Conservation (phyloP, 2,888 invertebrate species). For the Timema podura region DNA sequence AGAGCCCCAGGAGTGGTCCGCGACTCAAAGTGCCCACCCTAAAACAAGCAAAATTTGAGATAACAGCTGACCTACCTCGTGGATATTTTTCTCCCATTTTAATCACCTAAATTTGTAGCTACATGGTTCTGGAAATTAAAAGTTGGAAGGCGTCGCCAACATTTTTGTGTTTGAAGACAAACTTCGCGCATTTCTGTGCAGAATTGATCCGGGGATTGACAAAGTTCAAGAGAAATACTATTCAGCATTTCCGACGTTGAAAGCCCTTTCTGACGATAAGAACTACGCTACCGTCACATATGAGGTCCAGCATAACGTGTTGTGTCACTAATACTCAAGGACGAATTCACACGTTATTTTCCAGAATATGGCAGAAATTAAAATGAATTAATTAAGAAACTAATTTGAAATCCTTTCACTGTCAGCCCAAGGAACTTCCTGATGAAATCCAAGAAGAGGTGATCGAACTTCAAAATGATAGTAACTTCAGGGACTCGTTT, state of each 20-base stretch:
- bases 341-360: background rate
- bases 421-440: conserved; percentile 14
- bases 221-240: background rate
- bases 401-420: conserved; percentile 12
- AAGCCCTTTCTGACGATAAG: background rate
- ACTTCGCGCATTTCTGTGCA: no score
- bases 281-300: background rate
- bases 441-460: conserved; percentile 16
- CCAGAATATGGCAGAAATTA: background rate
- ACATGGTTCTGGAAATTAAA: no score
- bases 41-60: no score
- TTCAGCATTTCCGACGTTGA: background rate
- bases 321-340: background rate
- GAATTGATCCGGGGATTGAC: background rate
- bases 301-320: background rate
- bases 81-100: no score
- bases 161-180: no score
- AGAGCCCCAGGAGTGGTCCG: no score
- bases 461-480: conserved; percentile 6
- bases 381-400: background rate
- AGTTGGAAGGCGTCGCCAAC: no score
- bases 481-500: conserved; percentile 2
- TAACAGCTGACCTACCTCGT: no score
- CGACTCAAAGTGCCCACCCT: no score
- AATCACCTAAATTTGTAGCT: no score